Conservation (phyloP, 2,888 invertebrate genomes). For the Cheilosia scutellata region DNA sequence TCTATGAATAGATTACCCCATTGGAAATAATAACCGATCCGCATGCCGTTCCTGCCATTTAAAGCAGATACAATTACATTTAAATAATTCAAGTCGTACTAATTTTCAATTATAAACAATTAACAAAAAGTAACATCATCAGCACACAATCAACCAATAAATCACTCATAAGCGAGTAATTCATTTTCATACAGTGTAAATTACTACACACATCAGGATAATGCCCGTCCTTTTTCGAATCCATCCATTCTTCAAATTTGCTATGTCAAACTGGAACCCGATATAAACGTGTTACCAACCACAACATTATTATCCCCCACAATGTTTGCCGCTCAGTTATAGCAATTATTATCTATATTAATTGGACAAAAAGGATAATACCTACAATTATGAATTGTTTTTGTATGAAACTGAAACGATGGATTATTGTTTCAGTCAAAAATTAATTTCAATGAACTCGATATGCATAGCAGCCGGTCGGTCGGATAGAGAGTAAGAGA, state of each 20-base stretch:
- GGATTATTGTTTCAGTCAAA: background rate
- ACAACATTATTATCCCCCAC: background rate
- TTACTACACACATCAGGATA: background rate
- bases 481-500: background rate
- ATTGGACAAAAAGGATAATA: constrained; percentile 9
- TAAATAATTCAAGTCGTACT: too few relatives aligned
- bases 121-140: background rate
- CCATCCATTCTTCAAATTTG: background rate
- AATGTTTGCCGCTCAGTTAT: background rate
- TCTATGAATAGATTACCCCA: too few relatives aligned
- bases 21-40: too few relatives aligned
- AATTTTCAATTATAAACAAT: background rate
- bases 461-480: background rate
- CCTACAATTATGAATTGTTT: constrained; percentile 1
- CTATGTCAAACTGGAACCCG: background rate
- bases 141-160: background rate
- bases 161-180: background rate
- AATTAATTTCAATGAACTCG: background rate
- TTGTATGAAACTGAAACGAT: constrained; percentile 1
- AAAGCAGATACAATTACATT: too few relatives aligned
- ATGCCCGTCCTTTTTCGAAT: background rate
- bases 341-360: background rate
- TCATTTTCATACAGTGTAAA: background rate
- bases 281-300: background rate
- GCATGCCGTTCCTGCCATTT: too few relatives aligned